phyloP scores from a whole-genome alignment of 2,113 vertebrate species.

The Strigops habroptila region DNA sequence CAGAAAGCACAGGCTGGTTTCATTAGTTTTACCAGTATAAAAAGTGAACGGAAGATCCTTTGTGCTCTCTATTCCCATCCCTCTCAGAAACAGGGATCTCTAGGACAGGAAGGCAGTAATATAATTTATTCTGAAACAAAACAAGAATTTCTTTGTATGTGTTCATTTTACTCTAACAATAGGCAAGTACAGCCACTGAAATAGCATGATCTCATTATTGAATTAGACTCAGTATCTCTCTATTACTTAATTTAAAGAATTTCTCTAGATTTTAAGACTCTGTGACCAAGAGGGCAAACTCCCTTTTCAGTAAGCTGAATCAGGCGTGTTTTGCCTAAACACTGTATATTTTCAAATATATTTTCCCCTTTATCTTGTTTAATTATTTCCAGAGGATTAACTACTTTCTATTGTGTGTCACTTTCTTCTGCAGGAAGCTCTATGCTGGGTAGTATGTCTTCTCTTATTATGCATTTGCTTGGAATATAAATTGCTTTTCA shows the following conservation, averaged over 20 bases:
- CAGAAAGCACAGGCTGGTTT: background rate
- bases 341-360: background rate
- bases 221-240: background rate
- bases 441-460: background rate
- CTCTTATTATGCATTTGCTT: constrained; percentile 49
- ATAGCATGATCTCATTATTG: background rate
- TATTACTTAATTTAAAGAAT: background rate
- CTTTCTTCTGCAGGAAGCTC: constrained; percentile 44
- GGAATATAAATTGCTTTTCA: constrained; percentile 67
- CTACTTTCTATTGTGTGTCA: constrained; percentile 19
- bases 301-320: background rate
- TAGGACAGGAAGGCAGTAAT: background rate
- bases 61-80: background rate
- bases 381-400: constrained; percentile 55
- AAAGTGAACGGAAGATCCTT: background rate
- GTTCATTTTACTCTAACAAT: background rate
- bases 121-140: background rate
- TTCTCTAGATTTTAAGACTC: background rate
- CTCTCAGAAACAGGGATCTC: background rate
- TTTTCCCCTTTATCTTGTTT: constrained; percentile 12
- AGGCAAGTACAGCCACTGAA: background rate
- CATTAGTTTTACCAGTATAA: background rate
- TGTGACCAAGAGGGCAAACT: background rate
- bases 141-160: background rate
- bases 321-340: background rate